Evolutionary conservation across 2,113 vertebrate species (phyloP).

Genomic region (Acrocephalus kingi): DNA sequence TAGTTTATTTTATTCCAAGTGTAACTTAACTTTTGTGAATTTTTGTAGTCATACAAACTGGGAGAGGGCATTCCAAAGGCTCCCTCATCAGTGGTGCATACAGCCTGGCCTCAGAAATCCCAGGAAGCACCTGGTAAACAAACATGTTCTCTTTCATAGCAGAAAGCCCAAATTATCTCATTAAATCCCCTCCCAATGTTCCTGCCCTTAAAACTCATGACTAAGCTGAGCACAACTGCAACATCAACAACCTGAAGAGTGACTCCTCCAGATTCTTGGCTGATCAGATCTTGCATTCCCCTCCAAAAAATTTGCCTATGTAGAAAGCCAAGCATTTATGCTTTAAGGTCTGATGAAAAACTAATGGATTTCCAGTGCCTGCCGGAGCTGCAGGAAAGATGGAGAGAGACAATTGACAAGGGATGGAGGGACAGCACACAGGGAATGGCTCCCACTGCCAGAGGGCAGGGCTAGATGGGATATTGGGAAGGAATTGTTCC

Average conservation of each 20-base stretch:
- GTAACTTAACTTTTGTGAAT: background rate
- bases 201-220: background rate
- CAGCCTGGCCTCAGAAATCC: background rate
- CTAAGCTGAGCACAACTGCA: background rate
- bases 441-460: background rate
- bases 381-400: background rate
- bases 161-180: background rate
- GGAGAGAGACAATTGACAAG: background rate
- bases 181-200: background rate
- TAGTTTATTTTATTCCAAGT: background rate
- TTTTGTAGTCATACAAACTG: background rate
- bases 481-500: background rate
- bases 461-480: background rate
- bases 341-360: background rate
- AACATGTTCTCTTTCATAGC: background rate
- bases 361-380: background rate
- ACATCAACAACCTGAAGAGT: background rate
- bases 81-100: background rate
- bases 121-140: background rate
- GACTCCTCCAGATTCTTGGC: background rate
- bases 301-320: background rate
- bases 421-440: fast-evolving
- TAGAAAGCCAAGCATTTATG: background rate
- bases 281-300: background rate
- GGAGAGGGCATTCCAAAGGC: background rate